Evolutionary conservation across 2,888 invertebrate genomes (phyloP), one percentile per base, ranked within the genome.

Genomic region (Drepana falcataria): DNA sequence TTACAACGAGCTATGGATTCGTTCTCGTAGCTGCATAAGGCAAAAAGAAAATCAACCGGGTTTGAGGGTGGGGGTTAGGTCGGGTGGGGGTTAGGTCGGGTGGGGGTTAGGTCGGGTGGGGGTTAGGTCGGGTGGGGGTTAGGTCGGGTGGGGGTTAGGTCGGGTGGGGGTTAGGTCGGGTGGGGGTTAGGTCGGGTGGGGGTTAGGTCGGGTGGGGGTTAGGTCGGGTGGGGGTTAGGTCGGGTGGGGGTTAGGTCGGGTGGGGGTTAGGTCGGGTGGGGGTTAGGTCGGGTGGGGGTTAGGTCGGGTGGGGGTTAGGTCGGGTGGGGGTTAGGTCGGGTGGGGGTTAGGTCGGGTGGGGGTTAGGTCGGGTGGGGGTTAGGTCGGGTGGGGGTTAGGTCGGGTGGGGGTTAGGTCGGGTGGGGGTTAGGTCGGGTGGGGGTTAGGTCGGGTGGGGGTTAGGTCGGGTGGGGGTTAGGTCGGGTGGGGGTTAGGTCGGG

Each of bases 121-220:
- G n/a, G n/a, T n/a, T n/a, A n/a, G n/a, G n/a, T n/a, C n/a, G n/a
- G n/a, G n/a, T n/a, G n/a, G n/a, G n/a, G n/a, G n/a, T n/a, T n/a
- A n/a, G n/a, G n/a, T n/a, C 40, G 48, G 48, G 49, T 48, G 49
- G 49, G 48, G 51, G 51, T 48, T 56, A 51, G 56, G 48, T 51
- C 47, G 48, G 48, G 49, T 48, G 48, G 47, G 44, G 52, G 53
- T 41, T 53, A 49, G 53, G 34, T 48, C 44, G 34, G 48, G 48
- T 48, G 48, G 48, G 48, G 48, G 52, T 52, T 56, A 56, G 56
- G 53, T 56, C 2, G 37, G 4, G 53, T 53, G 56, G 53, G 53
- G 41, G 48, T 40, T 48, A 53, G 37, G 4, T 37, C 2, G 37
- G 4, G 2, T 37, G 2, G 4, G 37, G 37, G 2, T 37, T 37